Evolutionary conservation across 1,140 invertebrate species (phyloP).

Genomic region (Oncopeltus fasciatus): DNA sequence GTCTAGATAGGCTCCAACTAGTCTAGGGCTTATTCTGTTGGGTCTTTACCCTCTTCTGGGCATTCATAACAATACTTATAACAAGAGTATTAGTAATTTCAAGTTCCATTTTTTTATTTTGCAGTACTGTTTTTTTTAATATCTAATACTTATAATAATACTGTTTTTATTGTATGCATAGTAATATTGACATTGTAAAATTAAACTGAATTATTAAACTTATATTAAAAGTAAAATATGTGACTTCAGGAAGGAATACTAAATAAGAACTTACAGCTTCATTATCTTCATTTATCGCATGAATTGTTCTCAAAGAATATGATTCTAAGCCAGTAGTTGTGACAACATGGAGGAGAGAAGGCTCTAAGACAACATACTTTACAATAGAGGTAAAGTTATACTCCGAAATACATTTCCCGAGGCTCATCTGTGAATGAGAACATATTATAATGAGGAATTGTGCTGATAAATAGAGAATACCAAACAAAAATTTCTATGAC

Average conservation of each 20-base stretch:
- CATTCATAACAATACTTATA: too few relatives aligned
- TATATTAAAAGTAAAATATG: too few relatives aligned
- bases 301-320: conserved; percentile 52
- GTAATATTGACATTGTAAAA: too few relatives aligned
- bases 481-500: background rate
- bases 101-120: too few relatives aligned
- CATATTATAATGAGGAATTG: background rate
- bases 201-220: too few relatives aligned
- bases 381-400: conserved; percentile 60
- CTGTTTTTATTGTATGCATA: background rate
- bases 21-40: too few relatives aligned
- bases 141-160: background rate
- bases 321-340: conserved; percentile 64
- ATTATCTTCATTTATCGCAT: conserved; percentile 27
- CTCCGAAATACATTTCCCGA: conserved; percentile 24
- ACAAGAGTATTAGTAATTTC: too few relatives aligned
- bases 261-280: background rate
- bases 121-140: too few relatives aligned
- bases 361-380: conserved; percentile 45
- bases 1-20: too few relatives aligned
- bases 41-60: too few relatives aligned
- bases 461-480: background rate
- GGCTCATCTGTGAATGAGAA: conserved; percentile 23
- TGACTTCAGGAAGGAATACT: too few relatives aligned
- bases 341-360: conserved; percentile 54